These are phyloP conservation scores for Cherax quadricarinatus DNA, from an alignment of 1,140 invertebrate species.

Conservation along the genomic window DNA sequence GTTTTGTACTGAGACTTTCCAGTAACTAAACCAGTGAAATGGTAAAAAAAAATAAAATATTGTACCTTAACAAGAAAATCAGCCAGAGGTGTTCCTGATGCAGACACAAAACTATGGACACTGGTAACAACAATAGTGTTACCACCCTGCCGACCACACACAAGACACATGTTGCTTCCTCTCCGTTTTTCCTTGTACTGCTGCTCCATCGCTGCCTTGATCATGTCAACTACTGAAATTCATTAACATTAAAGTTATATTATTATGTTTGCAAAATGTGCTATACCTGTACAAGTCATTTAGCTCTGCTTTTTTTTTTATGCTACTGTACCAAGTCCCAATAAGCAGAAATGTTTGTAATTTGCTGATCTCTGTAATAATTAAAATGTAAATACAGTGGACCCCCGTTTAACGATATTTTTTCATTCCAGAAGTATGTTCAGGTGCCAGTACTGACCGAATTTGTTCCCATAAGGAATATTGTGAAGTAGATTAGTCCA, in stretches of 20 bases:
- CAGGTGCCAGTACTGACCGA: too few relatives aligned
- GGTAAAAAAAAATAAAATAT: neutral
- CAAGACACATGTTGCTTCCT: conserved; percentile 46
- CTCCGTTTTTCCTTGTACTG: conserved; percentile 9
- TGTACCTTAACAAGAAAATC: conserved; percentile 61
- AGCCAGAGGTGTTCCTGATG: conserved; percentile 55
- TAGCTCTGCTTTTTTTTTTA: neutral
- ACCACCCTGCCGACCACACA: conserved; percentile 59
- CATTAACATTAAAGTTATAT: neutral
- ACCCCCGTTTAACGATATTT: too few relatives aligned
- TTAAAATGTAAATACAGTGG: neutral
- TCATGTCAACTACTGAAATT: neutral
- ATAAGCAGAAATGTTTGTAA: neutral
- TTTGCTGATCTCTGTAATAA: neutral
- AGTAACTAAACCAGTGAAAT: too few relatives aligned
- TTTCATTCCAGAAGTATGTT: too few relatives aligned
- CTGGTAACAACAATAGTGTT: conserved; percentile 58
- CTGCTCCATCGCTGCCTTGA: neutral
- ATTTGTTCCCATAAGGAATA: too few relatives aligned
- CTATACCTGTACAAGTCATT: neutral
- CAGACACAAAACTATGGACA: conserved; percentile 62
- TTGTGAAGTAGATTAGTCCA: too few relatives aligned
- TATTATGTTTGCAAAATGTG: too few relatives aligned
- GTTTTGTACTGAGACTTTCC: too few relatives aligned
- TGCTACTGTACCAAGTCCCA: neutral